Evolutionary conservation across 37 sponge, comb jelly and placozoan genomes (phyloP).

Genomic region (Amphimedon queenslandica): DNA sequence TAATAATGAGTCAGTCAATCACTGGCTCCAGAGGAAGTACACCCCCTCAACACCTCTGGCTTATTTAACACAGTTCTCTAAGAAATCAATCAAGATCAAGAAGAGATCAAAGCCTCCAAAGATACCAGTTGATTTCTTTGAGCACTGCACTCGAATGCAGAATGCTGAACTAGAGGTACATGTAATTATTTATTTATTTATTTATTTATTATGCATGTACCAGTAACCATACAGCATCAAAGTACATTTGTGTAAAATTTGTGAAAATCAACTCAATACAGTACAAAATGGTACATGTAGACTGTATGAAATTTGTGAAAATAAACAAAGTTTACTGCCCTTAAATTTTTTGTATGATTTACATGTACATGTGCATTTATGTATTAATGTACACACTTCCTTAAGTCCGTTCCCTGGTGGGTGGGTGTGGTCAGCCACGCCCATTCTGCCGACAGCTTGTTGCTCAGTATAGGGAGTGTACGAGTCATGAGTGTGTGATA

Average conservation of each 20-base stretch:
- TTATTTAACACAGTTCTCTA: conserved; percentile 23
- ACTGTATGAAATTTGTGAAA: no score
- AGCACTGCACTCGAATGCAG: conserved; percentile 50
- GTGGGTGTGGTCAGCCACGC: background rate
- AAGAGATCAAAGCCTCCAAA: conserved; percentile 23
- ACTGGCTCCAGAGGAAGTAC: conserved; percentile 71
- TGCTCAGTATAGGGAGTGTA: conserved; percentile 59
- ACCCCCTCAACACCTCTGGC: conserved; percentile 72
- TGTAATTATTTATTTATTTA: no score
- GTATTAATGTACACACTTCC: conserved; percentile 70
- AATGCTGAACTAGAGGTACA: conserved; percentile 69
- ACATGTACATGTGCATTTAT: background rate
- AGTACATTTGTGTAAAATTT: no score
- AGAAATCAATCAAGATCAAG: background rate
- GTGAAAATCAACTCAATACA: background rate
- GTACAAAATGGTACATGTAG: no score
- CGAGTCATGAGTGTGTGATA: conserved; percentile 85
- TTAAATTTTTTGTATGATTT: no score
- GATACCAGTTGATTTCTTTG: conserved; percentile 90
- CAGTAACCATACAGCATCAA: no score
- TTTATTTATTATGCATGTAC: no score
- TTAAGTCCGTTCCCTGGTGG: conserved; percentile 71
- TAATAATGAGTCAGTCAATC: conserved; percentile 39
- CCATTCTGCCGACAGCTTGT: conserved; percentile 26
- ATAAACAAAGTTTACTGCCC: background rate